A percentile compares a stretch with the other conserved stretches of the same genome.
Conservation (phyloP, 2,113 vertebrate species). For the Colinus virginianus region DNA sequence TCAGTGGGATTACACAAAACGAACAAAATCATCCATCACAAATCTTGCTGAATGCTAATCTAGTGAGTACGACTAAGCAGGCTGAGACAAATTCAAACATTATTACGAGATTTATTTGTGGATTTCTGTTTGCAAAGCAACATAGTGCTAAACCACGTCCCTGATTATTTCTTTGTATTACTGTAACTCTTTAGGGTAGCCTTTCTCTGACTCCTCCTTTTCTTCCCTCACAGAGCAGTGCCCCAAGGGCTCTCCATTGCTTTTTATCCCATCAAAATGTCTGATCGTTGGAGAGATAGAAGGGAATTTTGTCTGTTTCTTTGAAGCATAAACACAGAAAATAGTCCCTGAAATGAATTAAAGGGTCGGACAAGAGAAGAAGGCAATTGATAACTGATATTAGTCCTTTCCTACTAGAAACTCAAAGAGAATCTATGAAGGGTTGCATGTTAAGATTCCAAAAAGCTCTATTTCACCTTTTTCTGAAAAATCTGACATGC, state of each 20-base stretch:
- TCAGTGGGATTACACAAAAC: neutral
- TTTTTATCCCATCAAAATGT: neutral
- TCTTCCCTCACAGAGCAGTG: neutral
- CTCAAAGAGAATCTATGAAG: neutral
- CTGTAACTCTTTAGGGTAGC: neutral
- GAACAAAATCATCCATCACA: neutral
- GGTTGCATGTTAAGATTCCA: neutral
- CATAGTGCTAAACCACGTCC: rapidly evolving
- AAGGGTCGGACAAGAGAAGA: neutral
- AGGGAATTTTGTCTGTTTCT: neutral
- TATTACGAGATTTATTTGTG: neutral
- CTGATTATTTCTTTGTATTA: neutral
- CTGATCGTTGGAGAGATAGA: neutral
- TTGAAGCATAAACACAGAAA: neutral
- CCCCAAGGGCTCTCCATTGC: neutral
- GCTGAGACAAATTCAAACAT: neutral
- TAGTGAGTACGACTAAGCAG: neutral
- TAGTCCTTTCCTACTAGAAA: neutral
- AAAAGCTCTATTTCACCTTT: neutral
- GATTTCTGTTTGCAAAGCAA: neutral
- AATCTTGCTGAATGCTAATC: neutral
- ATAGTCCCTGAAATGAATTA: neutral
- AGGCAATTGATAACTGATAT: neutral
- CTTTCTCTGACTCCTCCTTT: neutral
- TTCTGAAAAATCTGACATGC: neutral